These are phyloP conservation scores for Oikopleura dioica DNA, from an alignment of 23 tunicate genomes.

Conservation along the genomic window DNA sequence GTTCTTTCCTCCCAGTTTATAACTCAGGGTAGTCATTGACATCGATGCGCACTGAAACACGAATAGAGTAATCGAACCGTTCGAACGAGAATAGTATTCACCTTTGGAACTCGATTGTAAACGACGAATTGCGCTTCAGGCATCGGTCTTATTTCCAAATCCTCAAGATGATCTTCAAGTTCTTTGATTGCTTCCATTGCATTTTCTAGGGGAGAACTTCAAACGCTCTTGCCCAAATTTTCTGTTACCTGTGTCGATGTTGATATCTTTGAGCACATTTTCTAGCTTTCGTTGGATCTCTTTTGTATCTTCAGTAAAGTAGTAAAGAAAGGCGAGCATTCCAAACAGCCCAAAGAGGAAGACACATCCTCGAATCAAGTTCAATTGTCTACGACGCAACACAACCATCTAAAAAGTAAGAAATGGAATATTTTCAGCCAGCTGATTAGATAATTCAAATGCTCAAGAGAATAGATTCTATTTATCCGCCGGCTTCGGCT, in stretches of 20 bases:
- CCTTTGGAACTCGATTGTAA: constrained; percentile 90
- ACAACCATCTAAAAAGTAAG: neutral
- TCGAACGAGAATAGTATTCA: neutral
- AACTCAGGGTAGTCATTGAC: constrained; percentile 62
- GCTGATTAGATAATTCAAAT: no score
- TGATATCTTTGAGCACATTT: neutral
- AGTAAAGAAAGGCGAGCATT: neutral
- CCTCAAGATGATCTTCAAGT: constrained; percentile 3
- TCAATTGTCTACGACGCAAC: neutral
- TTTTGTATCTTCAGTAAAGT: neutral
- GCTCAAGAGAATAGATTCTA: no score
- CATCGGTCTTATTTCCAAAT: neutral
- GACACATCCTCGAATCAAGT: neutral
- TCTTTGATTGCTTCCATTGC: constrained; percentile 5
- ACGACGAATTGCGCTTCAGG: constrained; percentile 24
- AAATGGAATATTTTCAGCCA: no score
- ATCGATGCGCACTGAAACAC: constrained; percentile 58
- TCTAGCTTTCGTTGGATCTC: neutral
- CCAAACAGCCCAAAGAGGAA: neutral
- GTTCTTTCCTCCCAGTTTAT: constrained; percentile 49
- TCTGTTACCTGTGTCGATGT: neutral
- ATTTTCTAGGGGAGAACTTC: neutral
- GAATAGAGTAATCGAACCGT: neutral
- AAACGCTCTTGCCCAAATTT: neutral
- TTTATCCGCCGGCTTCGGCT: no score